Evolutionary conservation across 2,797 vertebrate species (phyloP).

Genomic region (Passerculus sandwichensis): DNA sequence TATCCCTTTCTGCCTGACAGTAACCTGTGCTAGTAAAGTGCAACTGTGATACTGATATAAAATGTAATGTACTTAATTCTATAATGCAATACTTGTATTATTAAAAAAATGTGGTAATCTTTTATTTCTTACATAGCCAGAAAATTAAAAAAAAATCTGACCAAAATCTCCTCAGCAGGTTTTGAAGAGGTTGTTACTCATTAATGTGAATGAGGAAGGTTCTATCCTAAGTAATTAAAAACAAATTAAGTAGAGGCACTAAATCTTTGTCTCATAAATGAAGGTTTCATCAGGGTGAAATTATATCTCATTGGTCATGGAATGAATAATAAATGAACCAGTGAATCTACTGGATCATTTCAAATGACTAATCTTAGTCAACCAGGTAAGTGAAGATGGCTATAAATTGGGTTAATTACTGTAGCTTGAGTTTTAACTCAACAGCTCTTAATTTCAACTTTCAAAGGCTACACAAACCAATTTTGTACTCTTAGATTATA

Average conservation of each 20-base stretch:
- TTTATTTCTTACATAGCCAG: neutral
- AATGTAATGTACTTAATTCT: neutral
- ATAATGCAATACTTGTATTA: neutral
- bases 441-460: constrained; percentile 83
- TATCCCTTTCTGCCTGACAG: neutral
- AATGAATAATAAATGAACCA: constrained; percentile 73
- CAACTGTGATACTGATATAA: neutral
- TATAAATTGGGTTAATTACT: constrained; percentile 86
- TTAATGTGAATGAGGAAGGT: neutral
- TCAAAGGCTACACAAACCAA: constrained; percentile 86
- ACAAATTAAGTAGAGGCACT: constrained; percentile 14
- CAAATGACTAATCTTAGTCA: constrained; percentile 80
- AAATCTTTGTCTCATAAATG: constrained; percentile 14
- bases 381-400: constrained; percentile 79
- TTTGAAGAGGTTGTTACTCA: neutral
- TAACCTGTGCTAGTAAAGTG: neutral
- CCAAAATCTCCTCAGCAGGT: neutral
- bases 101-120: neutral
- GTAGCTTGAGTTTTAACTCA: constrained; percentile 82
- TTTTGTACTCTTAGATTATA: constrained; percentile 87
- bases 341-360: constrained; percentile 77
- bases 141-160: neutral
- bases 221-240: constrained; percentile 31
- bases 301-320: constrained; percentile 51
- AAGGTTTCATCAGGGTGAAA: constrained; percentile 22